Percentiles rank a stretch among this genome's conserved stretches.
These are phyloP conservation scores for Halcyon chelicuti DNA, from an alignment of 2,797 vertebrate species.

Conservation along the genomic window DNA sequence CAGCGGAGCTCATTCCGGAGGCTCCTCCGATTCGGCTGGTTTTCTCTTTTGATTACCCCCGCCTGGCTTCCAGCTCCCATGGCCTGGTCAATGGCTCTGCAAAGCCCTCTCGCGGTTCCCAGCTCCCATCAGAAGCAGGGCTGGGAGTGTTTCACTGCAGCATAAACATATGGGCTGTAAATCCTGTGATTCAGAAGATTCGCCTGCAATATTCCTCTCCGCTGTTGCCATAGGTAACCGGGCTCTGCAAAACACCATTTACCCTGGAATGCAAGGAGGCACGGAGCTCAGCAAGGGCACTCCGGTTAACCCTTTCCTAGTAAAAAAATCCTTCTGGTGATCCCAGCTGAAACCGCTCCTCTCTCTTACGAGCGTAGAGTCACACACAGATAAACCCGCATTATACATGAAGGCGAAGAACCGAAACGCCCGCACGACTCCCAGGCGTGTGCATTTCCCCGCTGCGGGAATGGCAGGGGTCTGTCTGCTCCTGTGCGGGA, in stretches of 20 bases:
- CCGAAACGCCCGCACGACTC: rapidly evolving
- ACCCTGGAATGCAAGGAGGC: constrained; percentile 85
- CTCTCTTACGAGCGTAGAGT: rapidly evolving
- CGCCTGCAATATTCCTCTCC: constrained; percentile 77
- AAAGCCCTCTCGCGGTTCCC: constrained; percentile 65
- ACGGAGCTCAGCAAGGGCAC: constrained; percentile 72
- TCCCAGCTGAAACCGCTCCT: background rate
- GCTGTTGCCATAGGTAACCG: constrained; percentile 84
- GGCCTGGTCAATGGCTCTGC: constrained; percentile 65
- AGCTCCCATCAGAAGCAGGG: constrained; percentile 62
- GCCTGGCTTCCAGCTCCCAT: constrained; percentile 43
- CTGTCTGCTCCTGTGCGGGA: rapidly evolving
- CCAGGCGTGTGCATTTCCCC: background rate
- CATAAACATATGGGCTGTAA: constrained; percentile 80
- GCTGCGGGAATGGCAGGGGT: rapidly evolving
- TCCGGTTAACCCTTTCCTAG: constrained; percentile 80
- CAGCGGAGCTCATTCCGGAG: background rate
- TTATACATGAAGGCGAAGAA: rapidly evolving
- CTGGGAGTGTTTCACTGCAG: constrained; percentile 76
- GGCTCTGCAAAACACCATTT: constrained; percentile 85
- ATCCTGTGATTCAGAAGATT: constrained; percentile 81
- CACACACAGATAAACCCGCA: background rate
- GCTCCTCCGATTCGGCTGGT: constrained; percentile 24
- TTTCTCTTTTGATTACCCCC: constrained; percentile 56
- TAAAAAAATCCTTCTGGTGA: background rate